phyloP scores from a whole-genome alignment of 2,888 invertebrate genomes.

The Pemphredon lugubris region DNA sequence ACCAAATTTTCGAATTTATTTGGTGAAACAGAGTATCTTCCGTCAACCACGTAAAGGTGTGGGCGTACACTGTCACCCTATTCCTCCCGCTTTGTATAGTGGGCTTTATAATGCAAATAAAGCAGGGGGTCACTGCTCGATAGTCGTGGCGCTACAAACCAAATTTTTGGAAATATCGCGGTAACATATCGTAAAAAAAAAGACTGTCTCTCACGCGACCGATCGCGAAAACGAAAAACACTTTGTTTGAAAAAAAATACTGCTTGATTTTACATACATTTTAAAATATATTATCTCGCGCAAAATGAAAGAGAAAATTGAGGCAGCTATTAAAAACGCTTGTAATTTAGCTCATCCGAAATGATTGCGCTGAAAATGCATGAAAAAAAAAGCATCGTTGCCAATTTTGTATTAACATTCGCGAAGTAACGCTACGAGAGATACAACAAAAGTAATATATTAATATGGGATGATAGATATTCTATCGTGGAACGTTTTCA shows the following conservation, averaged over 20 bases:
- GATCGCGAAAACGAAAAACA: slow-evolving; percentile 40
- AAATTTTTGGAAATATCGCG: slow-evolving; percentile 61
- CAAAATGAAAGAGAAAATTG: background rate
- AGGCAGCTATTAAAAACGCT: background rate
- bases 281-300: slow-evolving; percentile 22
- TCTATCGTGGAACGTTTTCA: too few relatives aligned
- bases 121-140: slow-evolving; percentile 55
- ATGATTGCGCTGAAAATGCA: too few relatives aligned
- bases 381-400: too few relatives aligned
- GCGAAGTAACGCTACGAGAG: too few relatives aligned
- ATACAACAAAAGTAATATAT: too few relatives aligned
- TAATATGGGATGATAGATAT: too few relatives aligned
- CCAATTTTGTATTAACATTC: too few relatives aligned
- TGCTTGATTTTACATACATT: slow-evolving; percentile 44
- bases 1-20: slow-evolving; percentile 54
- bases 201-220: slow-evolving; percentile 40
- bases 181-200: slow-evolving; percentile 47
- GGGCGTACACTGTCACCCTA: slow-evolving; percentile 51
- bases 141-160: slow-evolving; percentile 57
- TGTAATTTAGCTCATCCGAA: background rate
- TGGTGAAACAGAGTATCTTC: slow-evolving; percentile 55
- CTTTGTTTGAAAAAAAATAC: slow-evolving; percentile 39
- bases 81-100: slow-evolving; percentile 50
- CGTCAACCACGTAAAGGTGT: slow-evolving; percentile 56
- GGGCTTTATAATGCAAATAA: slow-evolving; percentile 72